Conservation (phyloP, 2,888 invertebrate genomes). For the Mongoloraphidia duomilia region DNA sequence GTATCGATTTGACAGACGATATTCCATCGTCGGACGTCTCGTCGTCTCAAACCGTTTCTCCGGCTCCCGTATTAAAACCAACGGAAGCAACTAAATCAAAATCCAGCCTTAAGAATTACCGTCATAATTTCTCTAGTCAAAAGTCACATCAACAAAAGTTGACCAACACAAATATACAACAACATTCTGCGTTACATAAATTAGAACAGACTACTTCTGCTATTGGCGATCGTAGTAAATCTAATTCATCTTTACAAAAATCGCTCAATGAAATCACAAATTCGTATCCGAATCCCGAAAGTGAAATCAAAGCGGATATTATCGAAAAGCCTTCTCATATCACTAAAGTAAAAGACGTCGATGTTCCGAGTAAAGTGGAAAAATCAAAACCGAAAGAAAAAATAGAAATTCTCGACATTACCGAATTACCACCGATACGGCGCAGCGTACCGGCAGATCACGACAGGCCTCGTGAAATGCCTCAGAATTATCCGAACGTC, state of each 20-base stretch:
- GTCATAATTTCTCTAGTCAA: constrained; percentile 12
- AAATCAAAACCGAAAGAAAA: not conserved
- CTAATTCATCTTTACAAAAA: constrained; percentile 2
- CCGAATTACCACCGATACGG: no score
- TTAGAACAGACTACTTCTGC: constrained; percentile 26
- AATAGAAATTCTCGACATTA: no score
- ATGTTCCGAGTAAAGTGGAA: not conserved
- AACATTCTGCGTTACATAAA: constrained; percentile 23
- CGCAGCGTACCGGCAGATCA: no score
- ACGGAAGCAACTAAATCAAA: constrained; percentile 4
- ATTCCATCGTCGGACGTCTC: no score
- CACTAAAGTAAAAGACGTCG: not conserved
- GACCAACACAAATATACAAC: constrained; percentile 9
- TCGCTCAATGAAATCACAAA: constrained; percentile 1
- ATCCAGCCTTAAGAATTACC: constrained; percentile 14
- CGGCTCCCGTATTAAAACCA: constrained; percentile 4
- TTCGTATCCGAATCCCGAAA: not conserved
- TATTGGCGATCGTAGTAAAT: constrained; percentile 26
- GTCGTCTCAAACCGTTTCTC: not conserved
- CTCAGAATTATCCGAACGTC: constrained; percentile 5
- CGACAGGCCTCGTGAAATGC: no score
- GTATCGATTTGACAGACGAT: no score
- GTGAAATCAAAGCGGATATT: not conserved
- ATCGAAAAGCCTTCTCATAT: not conserved
- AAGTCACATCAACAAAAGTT: constrained; percentile 7